phyloP scores from a whole-genome alignment of 2,797 vertebrate species.

The Halcyon badia region DNA sequence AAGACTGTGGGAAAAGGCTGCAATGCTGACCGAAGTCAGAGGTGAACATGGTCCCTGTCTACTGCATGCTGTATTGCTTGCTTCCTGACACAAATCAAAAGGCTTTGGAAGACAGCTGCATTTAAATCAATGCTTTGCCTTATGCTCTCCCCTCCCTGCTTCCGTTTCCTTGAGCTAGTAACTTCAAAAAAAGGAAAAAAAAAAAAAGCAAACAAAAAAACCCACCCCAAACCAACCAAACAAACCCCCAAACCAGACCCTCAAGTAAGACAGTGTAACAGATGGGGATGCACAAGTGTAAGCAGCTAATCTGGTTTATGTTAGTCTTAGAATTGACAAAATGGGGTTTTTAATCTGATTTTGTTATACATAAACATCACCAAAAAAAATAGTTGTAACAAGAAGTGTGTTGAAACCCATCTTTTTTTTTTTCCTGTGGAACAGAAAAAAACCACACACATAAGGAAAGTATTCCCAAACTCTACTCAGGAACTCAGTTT shows the following conservation, averaged over 20 bases:
- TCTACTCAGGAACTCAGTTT: neutral
- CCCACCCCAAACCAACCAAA: no score
- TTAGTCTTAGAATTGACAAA: neutral
- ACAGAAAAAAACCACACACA: neutral
- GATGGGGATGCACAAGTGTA: neutral
- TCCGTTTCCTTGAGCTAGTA: neutral
- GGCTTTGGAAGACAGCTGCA: neutral
- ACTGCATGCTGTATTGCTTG: fast-evolving
- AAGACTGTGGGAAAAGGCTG: fast-evolving
- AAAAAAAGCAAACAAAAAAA: neutral
- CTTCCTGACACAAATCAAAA: neutral
- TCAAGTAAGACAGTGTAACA: neutral
- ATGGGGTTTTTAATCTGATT: fast-evolving
- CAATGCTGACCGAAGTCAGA: neutral
- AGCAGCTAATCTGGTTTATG: neutral
- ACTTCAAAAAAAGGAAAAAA: neutral
- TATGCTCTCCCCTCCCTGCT: neutral
- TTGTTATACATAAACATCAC: neutral
- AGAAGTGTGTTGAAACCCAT: neutral
- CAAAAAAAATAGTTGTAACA: neutral
- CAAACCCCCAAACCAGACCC: no score
- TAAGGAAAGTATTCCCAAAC: neutral
- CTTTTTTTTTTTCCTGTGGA: neutral
- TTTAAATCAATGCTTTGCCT: neutral
- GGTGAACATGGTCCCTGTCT: fast-evolving